Evolutionary conservation across 2,113 vertebrate species (phyloP).

Genomic region (Macrotis lagotis): DNA sequence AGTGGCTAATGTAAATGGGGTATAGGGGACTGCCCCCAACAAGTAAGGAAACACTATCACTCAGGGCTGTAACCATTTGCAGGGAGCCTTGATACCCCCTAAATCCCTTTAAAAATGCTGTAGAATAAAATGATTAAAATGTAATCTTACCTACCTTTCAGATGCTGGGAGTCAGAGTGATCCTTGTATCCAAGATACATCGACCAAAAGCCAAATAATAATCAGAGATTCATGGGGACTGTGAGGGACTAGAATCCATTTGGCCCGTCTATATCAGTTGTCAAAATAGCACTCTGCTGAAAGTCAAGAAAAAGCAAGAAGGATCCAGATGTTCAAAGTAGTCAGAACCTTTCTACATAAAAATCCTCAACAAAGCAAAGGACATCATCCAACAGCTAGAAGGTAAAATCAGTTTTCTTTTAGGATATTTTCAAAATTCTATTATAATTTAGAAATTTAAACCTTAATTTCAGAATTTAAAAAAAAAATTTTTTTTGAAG

Average conservation of each 20-base stretch:
- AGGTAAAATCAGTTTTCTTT: not conserved
- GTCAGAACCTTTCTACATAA: not conserved
- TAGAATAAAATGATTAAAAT: not conserved
- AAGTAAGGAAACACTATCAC: not conserved
- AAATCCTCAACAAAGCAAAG: not conserved
- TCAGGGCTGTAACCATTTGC: not conserved
- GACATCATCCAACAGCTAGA: not conserved
- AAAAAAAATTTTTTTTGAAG: not conserved
- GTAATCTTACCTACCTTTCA: not conserved
- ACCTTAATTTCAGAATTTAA: not conserved
- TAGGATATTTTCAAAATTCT: not conserved
- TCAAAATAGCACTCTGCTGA: not conserved
- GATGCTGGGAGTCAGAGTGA: not conserved
- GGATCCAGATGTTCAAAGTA: not conserved
- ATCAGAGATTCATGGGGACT: not conserved
- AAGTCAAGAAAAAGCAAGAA: not conserved
- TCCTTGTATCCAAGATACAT: not conserved
- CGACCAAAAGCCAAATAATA: not conserved
- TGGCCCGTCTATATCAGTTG: not conserved
- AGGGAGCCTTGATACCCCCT: not conserved
- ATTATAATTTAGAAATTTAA: not conserved
- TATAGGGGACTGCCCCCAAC: not conserved
- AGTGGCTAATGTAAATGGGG: not conserved
- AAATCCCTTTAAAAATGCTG: not conserved
- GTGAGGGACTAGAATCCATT: not conserved